phyloP scores from a whole-genome alignment of 2,888 invertebrate species.

The Eristalis pertinax region DNA sequence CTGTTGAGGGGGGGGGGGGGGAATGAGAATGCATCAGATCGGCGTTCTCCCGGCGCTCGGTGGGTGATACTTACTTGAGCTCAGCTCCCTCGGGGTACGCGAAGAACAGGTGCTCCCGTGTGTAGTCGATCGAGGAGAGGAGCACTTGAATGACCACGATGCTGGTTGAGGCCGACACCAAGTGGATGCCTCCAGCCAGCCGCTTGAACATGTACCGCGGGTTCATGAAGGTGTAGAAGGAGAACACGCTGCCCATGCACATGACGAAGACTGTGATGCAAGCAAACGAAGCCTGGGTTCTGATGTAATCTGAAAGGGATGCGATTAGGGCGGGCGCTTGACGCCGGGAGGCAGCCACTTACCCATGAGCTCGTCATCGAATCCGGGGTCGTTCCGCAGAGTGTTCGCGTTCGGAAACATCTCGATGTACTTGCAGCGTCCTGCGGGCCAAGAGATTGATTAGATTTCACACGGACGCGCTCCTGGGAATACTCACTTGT shows the following conservation, averaged over 20 bases:
- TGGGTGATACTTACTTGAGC: slow-evolving; percentile 83
- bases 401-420: slow-evolving; percentile 84
- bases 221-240: slow-evolving; percentile 91
- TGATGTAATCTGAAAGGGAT: slow-evolving; percentile 86
- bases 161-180: slow-evolving; percentile 91
- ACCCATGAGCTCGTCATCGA: slow-evolving; percentile 84
- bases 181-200: slow-evolving; percentile 91
- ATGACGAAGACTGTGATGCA: slow-evolving; percentile 91
- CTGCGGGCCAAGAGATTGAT: slow-evolving; percentile 79
- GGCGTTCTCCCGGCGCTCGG: not conserved
- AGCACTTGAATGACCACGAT: slow-evolving; percentile 92
- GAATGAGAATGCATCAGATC: not conserved
- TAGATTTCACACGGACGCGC: not conserved
- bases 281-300: slow-evolving; percentile 92
- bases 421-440: slow-evolving; percentile 84
- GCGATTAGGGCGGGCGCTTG: not conserved
- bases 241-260: slow-evolving; percentile 91
- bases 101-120: slow-evolving; percentile 85
- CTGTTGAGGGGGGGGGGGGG: slow-evolving; percentile 75
- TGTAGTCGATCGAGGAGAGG: slow-evolving; percentile 88
- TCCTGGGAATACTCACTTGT: slow-evolving; percentile 74
- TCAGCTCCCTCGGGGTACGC: slow-evolving; percentile 86
- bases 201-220: slow-evolving; percentile 95
- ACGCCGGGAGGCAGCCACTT: slow-evolving; percentile 73
- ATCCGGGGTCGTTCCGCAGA: slow-evolving; percentile 82